Base-by-base conservation (phyloP, 2,113 vertebrate species). In the Cavia aperea region DNA sequence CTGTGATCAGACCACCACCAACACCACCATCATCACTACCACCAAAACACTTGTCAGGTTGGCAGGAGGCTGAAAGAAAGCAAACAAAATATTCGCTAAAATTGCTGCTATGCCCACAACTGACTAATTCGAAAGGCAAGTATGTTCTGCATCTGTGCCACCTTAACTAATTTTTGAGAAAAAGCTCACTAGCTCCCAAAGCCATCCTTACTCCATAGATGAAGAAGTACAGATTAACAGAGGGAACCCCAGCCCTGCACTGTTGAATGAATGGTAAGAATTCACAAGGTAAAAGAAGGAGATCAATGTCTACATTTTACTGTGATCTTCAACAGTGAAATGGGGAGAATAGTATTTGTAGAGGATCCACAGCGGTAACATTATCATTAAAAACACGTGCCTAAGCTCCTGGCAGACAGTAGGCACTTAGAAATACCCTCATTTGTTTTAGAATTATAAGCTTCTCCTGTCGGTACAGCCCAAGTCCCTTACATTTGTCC, bases 391-490 rank as follows among this genome's bases (percentile, higher is more conserved):
- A 94, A 93, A 56, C 31, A 11, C n/a, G 1, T 58, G 87, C 60
- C 46, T 24, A 58, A 89, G 4, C 83, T 13, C 24, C n/a, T 79
- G 24, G 8, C 23, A 36, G 63, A 49, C 12, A 56, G 54, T 16
- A 88, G 26, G 23, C 10, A 86, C 19, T 86, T 24, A 93, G 11
- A 96, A 95, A 84, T 78, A 93, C 0, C 36, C 66, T 58, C 31
- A 56, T 83, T 75, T 72, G 78, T 58, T 83, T 62, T 81, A 92
- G 86, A 95, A 86, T 86, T 83, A 11, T 51, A 39, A 93, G 24
- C 19, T 56, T 79, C 65, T 83, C 16, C 68, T 88, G 10, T 65
- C 21, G 86, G 11, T 2, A 26, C 46, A 95, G 81, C 29, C 72
- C 60, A 86, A 73, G 79, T 88, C 49, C 68, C 83, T 85, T 83